Conservation (phyloP, 2,113 vertebrate genomes). For the Alethe castanea region DNA sequence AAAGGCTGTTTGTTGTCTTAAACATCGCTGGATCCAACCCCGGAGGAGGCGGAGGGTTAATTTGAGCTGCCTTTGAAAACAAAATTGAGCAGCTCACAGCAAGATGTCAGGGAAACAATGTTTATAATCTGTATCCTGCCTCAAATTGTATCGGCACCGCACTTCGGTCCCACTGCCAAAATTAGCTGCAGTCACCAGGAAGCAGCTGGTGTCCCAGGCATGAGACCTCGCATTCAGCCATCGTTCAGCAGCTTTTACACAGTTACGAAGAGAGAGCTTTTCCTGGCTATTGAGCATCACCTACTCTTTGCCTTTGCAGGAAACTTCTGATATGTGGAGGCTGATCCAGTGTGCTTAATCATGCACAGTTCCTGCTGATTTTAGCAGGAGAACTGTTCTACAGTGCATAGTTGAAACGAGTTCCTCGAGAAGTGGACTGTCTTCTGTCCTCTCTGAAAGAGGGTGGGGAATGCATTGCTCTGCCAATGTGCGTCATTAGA, state of each 20-base stretch:
- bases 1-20: neutral
- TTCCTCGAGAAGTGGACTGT: neutral
- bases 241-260: neutral
- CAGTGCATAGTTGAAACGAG: neutral
- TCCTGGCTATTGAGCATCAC: neutral
- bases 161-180: neutral
- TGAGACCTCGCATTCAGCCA: neutral
- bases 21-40: neutral
- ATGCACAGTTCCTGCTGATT: neutral
- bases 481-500: neutral
- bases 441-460: neutral
- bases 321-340: neutral
- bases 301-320: neutral
- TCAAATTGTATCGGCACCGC: neutral
- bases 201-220: slow-evolving; percentile 3
- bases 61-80: slow-evolving; percentile 14
- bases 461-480: neutral
- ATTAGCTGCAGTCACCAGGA: slow-evolving; percentile 12
- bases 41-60: neutral
- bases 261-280: neutral
- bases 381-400: neutral
- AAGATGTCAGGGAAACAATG: slow-evolving; percentile 27
- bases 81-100: neutral
- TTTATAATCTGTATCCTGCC: slow-evolving; percentile 51
- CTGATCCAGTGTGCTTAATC: neutral